Conservation (phyloP, 1,140 invertebrate genomes). For the honey bee (Apis mellifera) region DNA sequence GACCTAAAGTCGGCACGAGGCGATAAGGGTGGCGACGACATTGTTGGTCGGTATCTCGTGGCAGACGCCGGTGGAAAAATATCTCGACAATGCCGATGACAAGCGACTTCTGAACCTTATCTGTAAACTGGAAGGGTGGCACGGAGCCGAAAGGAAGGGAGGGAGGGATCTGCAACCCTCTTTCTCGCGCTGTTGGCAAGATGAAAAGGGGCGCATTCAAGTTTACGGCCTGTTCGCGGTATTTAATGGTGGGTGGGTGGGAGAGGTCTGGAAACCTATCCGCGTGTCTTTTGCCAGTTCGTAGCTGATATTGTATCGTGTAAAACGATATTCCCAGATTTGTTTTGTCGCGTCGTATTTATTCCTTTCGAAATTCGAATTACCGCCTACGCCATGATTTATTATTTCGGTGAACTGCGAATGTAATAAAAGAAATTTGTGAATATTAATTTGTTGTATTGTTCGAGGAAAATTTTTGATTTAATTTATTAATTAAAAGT, state of each 20-base stretch:
- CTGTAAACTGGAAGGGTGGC: constrained; percentile 23
- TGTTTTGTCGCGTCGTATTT: constrained; percentile 2
- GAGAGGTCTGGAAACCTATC: not conserved
- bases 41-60: constrained; percentile 52
- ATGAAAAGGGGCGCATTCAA: constrained; percentile 43
- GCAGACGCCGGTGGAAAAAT: constrained; percentile 38
- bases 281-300: constrained; percentile 51
- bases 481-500: no score
- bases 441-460: no score
- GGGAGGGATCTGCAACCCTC: constrained; percentile 14
- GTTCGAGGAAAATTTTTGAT: no score
- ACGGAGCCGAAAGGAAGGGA: constrained; percentile 27
- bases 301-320: constrained; percentile 30
- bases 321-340: constrained; percentile 9
- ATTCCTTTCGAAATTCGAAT: not conserved
- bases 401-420: no score
- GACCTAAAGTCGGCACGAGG: not conserved
- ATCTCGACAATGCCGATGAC: constrained; percentile 44
- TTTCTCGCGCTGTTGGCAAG: not conserved
- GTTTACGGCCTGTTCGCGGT: constrained; percentile 61
- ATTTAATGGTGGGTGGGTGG: constrained; percentile 52
- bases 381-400: not conserved
- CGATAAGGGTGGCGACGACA: constrained; percentile 44
- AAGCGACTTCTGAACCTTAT: constrained; percentile 56
- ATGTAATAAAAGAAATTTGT: no score